Percentiles rank a stretch among this genome's conserved stretches.
These are phyloP conservation scores for Ibycter americanus DNA, from an alignment of 2,797 vertebrate species.

Conservation along the genomic window DNA sequence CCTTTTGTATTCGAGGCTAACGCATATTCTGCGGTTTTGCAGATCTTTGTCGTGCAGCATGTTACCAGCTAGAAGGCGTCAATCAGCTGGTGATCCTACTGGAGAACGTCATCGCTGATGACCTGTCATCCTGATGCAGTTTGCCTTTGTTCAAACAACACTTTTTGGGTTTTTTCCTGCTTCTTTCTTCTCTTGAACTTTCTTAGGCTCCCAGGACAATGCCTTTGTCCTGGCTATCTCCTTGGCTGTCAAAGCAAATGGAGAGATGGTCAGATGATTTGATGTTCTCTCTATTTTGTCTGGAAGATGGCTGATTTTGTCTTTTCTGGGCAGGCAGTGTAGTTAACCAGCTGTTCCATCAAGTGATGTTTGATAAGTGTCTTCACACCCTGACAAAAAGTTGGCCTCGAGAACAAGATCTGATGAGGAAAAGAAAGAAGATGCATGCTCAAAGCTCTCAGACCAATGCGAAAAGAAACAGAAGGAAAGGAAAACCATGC, in stretches of 20 bases:
- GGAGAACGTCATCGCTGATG: background rate
- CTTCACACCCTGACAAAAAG: constrained; percentile 80
- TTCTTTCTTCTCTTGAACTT: background rate
- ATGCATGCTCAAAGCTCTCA: constrained; percentile 71
- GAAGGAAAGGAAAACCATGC: constrained; percentile 80
- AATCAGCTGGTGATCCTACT: background rate
- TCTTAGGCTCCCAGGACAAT: background rate
- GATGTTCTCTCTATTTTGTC: background rate
- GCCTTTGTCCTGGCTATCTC: background rate
- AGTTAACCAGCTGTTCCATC: constrained; percentile 87
- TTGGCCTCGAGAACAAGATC: constrained; percentile 81
- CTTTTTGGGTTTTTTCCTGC: too few relatives aligned
- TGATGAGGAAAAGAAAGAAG: constrained; percentile 89
- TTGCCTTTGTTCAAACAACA: background rate
- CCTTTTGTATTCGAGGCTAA: background rate
- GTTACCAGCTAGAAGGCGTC: background rate
- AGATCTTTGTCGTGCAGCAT: background rate
- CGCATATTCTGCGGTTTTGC: rapidly evolving
- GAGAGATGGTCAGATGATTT: background rate
- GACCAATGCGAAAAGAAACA: constrained; percentile 46
- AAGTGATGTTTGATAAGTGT: constrained; percentile 90
- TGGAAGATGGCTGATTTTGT: background rate
- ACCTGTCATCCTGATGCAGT: background rate
- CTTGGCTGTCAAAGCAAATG: background rate
- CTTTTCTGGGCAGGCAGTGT: constrained; percentile 83